A percentile compares a stretch with the other conserved stretches of the same genome.
phyloP scores from a whole-genome alignment of 2,888 invertebrate species.

The Ochlodes sylvanus region DNA sequence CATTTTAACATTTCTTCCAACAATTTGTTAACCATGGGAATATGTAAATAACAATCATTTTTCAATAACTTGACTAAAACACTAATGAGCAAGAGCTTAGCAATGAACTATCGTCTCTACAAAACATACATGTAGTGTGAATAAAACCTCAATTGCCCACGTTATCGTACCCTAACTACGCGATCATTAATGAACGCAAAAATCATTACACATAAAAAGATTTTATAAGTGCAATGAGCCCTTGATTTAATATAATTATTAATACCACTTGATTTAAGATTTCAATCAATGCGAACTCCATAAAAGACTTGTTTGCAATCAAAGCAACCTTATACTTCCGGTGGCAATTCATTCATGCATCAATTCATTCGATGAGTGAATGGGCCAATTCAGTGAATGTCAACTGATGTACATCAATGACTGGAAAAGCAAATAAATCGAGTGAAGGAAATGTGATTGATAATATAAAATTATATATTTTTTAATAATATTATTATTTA shows the following conservation, averaged over 20 bases:
- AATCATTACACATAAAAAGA: not conserved
- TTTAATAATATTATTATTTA: not conserved
- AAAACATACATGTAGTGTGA: too few relatives aligned
- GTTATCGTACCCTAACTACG: too few relatives aligned
- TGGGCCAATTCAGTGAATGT: constrained; percentile 45
- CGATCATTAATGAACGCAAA: too few relatives aligned
- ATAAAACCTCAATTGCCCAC: too few relatives aligned
- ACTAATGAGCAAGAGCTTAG: too few relatives aligned
- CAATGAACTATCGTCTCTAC: too few relatives aligned
- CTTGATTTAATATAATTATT: constrained; percentile 13
- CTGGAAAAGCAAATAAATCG: constrained; percentile 13
- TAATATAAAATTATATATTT: not conserved
- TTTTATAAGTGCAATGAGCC: not conserved
- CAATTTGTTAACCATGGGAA: too few relatives aligned
- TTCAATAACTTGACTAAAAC: too few relatives aligned
- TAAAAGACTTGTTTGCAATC: constrained; percentile 33
- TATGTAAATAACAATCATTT: too few relatives aligned
- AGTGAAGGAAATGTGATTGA: not conserved
- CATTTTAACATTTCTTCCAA: too few relatives aligned
- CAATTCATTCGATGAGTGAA: constrained; percentile 37
- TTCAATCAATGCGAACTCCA: constrained; percentile 8
- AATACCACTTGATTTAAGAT: constrained; percentile 31
- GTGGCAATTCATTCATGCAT: constrained; percentile 15
- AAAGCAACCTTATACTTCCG: constrained; percentile 39
- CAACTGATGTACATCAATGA: constrained; percentile 45